phyloP scores from a whole-genome alignment of 2,113 vertebrate species.

The Cavia aperea region DNA sequence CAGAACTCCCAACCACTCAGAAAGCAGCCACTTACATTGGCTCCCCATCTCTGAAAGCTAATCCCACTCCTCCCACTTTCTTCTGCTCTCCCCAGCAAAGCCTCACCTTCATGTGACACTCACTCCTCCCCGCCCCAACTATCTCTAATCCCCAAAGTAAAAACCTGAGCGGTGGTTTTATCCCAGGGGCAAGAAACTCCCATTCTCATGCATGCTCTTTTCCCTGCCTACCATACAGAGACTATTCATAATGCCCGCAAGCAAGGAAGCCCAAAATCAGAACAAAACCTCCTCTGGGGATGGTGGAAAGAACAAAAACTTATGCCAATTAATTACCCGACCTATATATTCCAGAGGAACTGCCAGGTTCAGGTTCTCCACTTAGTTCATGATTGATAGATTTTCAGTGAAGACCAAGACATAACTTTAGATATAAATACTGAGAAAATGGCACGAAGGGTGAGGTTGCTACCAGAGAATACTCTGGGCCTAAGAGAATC shows the following conservation, averaged over 20 bases:
- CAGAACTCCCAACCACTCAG: background rate
- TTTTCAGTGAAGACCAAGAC: slow-evolving; percentile 2
- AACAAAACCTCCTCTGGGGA: background rate
- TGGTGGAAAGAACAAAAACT: background rate
- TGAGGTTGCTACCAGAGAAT: background rate
- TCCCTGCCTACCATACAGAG: background rate
- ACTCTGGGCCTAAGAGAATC: background rate
- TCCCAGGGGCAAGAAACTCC: background rate
- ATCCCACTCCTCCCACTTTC: background rate
- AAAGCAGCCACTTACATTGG: background rate
- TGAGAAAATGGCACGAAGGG: background rate
- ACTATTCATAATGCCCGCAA: background rate
- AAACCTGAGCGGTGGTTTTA: background rate
- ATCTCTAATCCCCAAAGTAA: background rate
- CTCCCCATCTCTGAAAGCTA: background rate
- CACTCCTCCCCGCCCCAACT: background rate
- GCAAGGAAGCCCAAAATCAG: background rate
- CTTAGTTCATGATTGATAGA: background rate
- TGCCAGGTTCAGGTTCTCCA: background rate
- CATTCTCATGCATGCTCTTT: background rate
- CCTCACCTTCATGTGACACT: background rate
- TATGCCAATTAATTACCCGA: background rate
- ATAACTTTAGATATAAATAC: background rate
- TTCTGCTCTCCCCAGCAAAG: background rate
- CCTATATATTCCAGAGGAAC: slow-evolving; percentile 27